These are phyloP conservation scores for Aleiodes sp. DNA, from an alignment of 1,140 invertebrate genomes.

Conservation along the genomic window DNA sequence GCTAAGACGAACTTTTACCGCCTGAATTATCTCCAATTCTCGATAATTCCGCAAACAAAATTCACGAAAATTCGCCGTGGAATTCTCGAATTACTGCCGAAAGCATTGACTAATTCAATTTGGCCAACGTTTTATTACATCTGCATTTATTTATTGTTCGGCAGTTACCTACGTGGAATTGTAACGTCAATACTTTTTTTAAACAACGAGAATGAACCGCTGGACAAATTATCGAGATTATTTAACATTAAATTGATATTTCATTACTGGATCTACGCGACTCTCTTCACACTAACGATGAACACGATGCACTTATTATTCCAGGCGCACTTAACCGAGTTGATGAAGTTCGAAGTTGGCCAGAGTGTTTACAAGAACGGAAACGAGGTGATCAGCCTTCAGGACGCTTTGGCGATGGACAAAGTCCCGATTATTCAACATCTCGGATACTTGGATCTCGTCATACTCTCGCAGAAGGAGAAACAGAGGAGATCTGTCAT, in stretches of 20 bases:
- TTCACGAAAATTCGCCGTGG: slow-evolving; percentile 71
- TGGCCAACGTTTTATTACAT: slow-evolving; percentile 72
- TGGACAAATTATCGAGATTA: slow-evolving; percentile 67
- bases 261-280: slow-evolving; percentile 74
- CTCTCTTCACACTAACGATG: slow-evolving; percentile 74
- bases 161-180: slow-evolving; percentile 55
- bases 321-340: slow-evolving; percentile 75
- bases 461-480: slow-evolving; percentile 70
- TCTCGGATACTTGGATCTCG: slow-evolving; percentile 76
- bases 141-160: slow-evolving; percentile 69
- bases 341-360: slow-evolving; percentile 66
- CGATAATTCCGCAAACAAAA: slow-evolving; percentile 74
- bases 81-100: slow-evolving; percentile 67
- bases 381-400: slow-evolving; percentile 57
- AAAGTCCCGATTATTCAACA: slow-evolving; percentile 75
- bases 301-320: slow-evolving; percentile 76
- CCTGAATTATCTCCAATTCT: slow-evolving; percentile 64
- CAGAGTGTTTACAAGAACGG: slow-evolving; percentile 40
- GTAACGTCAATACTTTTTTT: slow-evolving; percentile 41
- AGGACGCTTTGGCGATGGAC: slow-evolving; percentile 67
- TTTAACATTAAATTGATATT: slow-evolving; percentile 69
- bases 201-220: slow-evolving; percentile 61
- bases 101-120: slow-evolving; percentile 68
- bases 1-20: slow-evolving; percentile 67
- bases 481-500: slow-evolving; percentile 68